phyloP scores from a whole-genome alignment of 2,888 invertebrate species.

The Chymomyza fuscimana region DNA sequence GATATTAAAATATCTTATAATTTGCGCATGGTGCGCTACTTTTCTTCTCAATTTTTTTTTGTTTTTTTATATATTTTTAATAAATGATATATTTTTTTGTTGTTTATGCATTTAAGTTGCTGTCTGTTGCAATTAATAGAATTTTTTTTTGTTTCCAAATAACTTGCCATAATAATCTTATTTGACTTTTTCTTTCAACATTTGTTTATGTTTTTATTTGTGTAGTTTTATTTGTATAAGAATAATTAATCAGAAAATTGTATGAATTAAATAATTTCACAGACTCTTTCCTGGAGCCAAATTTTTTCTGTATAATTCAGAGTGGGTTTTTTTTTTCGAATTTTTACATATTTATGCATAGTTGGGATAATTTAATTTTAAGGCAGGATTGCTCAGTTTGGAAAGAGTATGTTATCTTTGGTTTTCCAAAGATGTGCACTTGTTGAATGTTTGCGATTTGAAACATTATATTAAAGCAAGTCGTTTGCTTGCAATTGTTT shows the following conservation, averaged over 20 bases:
- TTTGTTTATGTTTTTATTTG: conserved; percentile 45
- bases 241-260: conserved; percentile 5
- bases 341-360: neutral
- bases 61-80: conserved; percentile 48
- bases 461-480: neutral
- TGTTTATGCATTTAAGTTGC: conserved; percentile 35
- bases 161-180: conserved; percentile 60
- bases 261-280: neutral
- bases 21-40: conserved; percentile 40
- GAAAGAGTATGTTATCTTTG: neutral
- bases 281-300: neutral
- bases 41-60: conserved; percentile 45
- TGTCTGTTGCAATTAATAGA: conserved; percentile 57
- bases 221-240: conserved; percentile 16
- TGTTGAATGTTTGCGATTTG: neutral
- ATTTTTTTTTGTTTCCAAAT: conserved; percentile 50
- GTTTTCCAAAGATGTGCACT: neutral
- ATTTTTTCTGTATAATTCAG: neutral
- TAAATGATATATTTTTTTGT: conserved; percentile 63
- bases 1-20: conserved; percentile 78
- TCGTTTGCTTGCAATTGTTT: neutral
- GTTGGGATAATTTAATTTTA: too few relatives aligned
- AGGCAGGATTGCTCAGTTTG: neutral
- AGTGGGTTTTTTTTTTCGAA: neutral
- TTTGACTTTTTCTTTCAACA: conserved; percentile 44